A percentile compares a stretch with the other conserved stretches of the same genome.
Conservation (phyloP, 1,140 invertebrate species). For the Rhizoglyphus robini region DNA sequence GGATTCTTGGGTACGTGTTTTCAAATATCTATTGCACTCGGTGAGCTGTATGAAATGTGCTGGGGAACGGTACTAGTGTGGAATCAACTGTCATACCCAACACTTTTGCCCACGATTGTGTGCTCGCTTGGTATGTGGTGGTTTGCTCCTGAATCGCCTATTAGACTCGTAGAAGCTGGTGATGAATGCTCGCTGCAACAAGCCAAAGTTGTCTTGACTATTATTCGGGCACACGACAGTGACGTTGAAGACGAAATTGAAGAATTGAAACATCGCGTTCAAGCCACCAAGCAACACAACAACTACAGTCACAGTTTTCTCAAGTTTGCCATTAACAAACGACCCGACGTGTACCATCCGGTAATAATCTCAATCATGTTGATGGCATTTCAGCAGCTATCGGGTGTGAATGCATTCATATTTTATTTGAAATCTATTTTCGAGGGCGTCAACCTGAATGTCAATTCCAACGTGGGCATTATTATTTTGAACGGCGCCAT, state of each 20-base stretch:
- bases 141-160: slow-evolving; percentile 19
- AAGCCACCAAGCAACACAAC: not conserved
- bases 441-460: slow-evolving; percentile 46
- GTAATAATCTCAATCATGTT: slow-evolving; percentile 63
- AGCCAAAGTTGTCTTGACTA: not conserved
- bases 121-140: slow-evolving; percentile 15
- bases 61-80: slow-evolving; percentile 11
- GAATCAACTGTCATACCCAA: not conserved
- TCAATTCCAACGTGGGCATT: slow-evolving; percentile 45
- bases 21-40: slow-evolving; percentile 40
- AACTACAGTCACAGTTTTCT: not conserved
- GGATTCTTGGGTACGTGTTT: slow-evolving; percentile 64
- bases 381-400: slow-evolving; percentile 87
- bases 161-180: slow-evolving; percentile 5
- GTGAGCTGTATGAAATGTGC: not conserved
- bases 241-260: slow-evolving; percentile 8
- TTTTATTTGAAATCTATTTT: slow-evolving; percentile 83
- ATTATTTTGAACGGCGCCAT: slow-evolving; percentile 78
- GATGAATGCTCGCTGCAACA: not conserved
- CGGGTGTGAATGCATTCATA: slow-evolving; percentile 80
- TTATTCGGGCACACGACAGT: slow-evolving; percentile 1
- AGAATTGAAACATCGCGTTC: not conserved
- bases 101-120: not conserved
- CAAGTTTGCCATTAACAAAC: slow-evolving; percentile 35
- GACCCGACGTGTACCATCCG: slow-evolving; percentile 51